Evolutionary conservation across 2,888 invertebrate genomes (phyloP), one percentile per base, ranked within the genome.

Genomic region (Lucinisca nassula): DNA sequence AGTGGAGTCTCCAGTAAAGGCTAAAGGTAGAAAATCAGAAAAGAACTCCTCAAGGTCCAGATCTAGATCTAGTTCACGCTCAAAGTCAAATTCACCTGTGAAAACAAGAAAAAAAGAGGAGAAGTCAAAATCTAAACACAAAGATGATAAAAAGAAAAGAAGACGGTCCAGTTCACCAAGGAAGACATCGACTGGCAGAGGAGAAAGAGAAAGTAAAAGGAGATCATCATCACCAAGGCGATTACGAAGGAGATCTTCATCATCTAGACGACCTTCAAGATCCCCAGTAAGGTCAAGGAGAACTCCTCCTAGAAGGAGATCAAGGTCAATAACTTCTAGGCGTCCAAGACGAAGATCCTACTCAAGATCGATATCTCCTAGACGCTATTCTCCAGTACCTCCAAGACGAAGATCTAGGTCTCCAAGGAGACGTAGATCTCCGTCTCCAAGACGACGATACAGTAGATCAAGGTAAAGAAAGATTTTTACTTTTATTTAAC

Each of bases 381-480:
- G 78, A 79, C 84, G 82, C 79, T 81, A 77, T 24, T 80, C 80
- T 49, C 82, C 86, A 38, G 82, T 81, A 12, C 81, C 84, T 30
- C 80, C 87, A 0, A 61, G 87, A 70, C 72, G 88, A 51, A 79
- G 87, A 74, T 91, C 92, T 70, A 67, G 85, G 61, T 90, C 92
- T 61, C 90, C 89, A 35, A 82, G 89, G 78, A 82, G 88, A 61
- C 82, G 85, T 30, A 55, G 82, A 35, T 90, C 89, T 78, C 40
- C 83, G 77, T 84, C 88, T 74, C 84, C 81, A 32, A 82, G 88
- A 55, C 61, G 83, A 74, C 76, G 84, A 79, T 79, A 55, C 17
- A 86, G 91, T 49, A 89, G 88, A 67, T 86, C 88, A 30, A 84
- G 91, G 38, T 83, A 84, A 49, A 84, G 89, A n/a, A n/a, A n/a